These are phyloP conservation scores for Podilymbus podiceps DNA, from an alignment of 2,113 vertebrate species.

Conservation along the genomic window DNA sequence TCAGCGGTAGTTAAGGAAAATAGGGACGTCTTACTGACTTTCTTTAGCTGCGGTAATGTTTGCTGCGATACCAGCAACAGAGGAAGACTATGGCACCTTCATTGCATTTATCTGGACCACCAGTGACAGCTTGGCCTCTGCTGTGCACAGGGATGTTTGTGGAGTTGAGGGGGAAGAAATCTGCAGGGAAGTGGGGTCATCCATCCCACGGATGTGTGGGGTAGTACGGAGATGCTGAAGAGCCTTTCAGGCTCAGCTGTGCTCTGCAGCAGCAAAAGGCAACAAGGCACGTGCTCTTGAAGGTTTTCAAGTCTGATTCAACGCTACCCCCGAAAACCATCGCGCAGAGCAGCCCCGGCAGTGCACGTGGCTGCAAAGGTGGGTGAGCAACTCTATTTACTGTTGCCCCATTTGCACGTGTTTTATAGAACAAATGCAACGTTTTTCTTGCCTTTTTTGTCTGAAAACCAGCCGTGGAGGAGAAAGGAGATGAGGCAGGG, in stretches of 20 bases:
- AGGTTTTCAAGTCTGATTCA: not conserved
- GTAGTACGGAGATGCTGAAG: not conserved
- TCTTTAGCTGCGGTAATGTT: not conserved
- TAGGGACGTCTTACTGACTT: not conserved
- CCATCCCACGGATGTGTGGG: no score
- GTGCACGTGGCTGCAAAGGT: not conserved
- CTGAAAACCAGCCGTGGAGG: not conserved
- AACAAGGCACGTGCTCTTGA: not conserved
- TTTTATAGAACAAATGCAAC: fast-evolving
- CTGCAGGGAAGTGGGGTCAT: not conserved
- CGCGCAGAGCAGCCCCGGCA: fast-evolving
- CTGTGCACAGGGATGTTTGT: not conserved
- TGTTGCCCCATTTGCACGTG: not conserved
- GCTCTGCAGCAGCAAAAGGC: not conserved
- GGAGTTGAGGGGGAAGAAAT: not conserved
- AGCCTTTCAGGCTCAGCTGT: not conserved
- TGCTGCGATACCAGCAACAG: not conserved
- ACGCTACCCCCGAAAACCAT: not conserved
- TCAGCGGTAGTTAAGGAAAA: not conserved
- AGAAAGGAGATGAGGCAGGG: fast-evolving
- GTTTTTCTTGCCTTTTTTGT: not conserved
- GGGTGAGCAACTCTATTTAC: not conserved
- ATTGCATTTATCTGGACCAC: no score
- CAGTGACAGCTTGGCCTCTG: not conserved
- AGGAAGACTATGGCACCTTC: not conserved